These are phyloP conservation scores for Chydorus sphaericus DNA, from an alignment of 2,888 invertebrate genomes.

Conservation along the genomic window DNA sequence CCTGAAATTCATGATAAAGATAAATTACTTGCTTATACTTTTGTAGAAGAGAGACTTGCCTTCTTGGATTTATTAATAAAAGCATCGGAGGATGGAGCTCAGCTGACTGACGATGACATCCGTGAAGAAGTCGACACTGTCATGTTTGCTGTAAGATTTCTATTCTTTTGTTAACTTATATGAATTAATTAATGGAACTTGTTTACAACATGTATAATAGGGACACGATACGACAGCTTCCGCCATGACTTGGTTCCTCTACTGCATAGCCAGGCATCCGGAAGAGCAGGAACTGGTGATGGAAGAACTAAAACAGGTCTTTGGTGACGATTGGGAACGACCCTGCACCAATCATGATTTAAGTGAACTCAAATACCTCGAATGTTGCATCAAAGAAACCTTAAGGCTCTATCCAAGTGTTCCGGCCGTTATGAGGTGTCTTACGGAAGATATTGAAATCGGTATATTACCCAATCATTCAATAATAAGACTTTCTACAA, in stretches of 20 bases:
- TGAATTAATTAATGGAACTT: no score
- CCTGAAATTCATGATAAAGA: not conserved
- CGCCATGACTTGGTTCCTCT: constrained; percentile 37
- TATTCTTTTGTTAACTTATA: no score
- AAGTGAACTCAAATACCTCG: constrained; percentile 27
- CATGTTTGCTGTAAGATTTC: constrained; percentile 2
- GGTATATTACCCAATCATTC: constrained; percentile 18
- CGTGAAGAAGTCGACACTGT: constrained; percentile 9
- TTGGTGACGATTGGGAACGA: constrained; percentile 30
- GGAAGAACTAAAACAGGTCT: constrained; percentile 31
- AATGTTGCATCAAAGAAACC: constrained; percentile 29
- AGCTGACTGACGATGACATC: not conserved
- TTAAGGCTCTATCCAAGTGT: constrained; percentile 29
- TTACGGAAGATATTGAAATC: constrained; percentile 24
- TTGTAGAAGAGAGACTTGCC: not conserved
- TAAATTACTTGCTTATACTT: not conserved
- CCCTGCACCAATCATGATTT: constrained; percentile 20
- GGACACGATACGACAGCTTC: constrained; percentile 44
- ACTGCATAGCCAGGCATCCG: constrained; percentile 36
- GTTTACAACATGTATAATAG: no score
- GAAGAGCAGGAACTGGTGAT: constrained; percentile 26
- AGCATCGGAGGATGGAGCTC: not conserved
- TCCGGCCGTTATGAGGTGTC: constrained; percentile 25
- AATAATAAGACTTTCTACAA: no score
- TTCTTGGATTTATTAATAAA: not conserved